Percentiles rank a stretch among this genome's conserved stretches.
Conservation (phyloP, 2,888 invertebrate genomes). For the Urechis unicinctus region DNA sequence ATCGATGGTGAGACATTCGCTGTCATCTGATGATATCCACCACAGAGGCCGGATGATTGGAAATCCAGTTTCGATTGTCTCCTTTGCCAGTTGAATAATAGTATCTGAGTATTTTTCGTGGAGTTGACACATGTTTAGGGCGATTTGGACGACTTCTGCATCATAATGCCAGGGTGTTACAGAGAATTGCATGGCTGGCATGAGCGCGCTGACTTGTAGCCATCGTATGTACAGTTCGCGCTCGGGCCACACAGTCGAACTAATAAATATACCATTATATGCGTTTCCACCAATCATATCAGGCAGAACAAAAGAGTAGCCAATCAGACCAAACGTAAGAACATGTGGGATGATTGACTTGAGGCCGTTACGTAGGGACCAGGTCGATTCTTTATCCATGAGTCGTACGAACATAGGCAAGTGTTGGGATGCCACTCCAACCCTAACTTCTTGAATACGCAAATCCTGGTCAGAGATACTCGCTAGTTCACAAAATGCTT, state of each 20-base stretch:
- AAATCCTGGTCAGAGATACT: slow-evolving; percentile 1
- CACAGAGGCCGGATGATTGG: slow-evolving; percentile 89
- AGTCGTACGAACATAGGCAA: slow-evolving; percentile 73
- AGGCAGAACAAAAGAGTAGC: slow-evolving; percentile 83
- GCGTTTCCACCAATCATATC: slow-evolving; percentile 83
- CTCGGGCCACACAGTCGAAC: slow-evolving; percentile 25
- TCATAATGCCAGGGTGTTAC: slow-evolving; percentile 83
- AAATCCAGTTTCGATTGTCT: slow-evolving; percentile 40
- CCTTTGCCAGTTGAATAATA: slow-evolving; percentile 25
- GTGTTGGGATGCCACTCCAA: slow-evolving; percentile 72
- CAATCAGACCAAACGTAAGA: slow-evolving; percentile 61
- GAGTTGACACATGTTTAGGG: slow-evolving; percentile 11
- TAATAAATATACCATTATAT: slow-evolving; percentile 2
- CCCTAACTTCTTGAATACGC: slow-evolving; percentile 67
- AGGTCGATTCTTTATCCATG: slow-evolving; percentile 78
- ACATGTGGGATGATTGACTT: slow-evolving; percentile 77
- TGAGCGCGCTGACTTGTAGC: slow-evolving; percentile 57
- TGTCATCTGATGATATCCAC: slow-evolving; percentile 79
- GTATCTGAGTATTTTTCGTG: slow-evolving; percentile 16
- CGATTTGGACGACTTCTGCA: slow-evolving; percentile 52
- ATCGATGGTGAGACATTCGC: slow-evolving; percentile 65
- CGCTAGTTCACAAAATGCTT: slow-evolving; percentile 25
- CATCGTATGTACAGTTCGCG: slow-evolving; percentile 65
- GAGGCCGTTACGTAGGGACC: slow-evolving; percentile 72
- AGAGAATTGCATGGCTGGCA: slow-evolving; percentile 73